Percentiles rank a stretch among this genome's conserved stretches.
Evolutionary conservation across 30 jellyfish, hydroid and myxozoan genomes (phyloP).

Genomic region (Nemopilema nomurai): DNA sequence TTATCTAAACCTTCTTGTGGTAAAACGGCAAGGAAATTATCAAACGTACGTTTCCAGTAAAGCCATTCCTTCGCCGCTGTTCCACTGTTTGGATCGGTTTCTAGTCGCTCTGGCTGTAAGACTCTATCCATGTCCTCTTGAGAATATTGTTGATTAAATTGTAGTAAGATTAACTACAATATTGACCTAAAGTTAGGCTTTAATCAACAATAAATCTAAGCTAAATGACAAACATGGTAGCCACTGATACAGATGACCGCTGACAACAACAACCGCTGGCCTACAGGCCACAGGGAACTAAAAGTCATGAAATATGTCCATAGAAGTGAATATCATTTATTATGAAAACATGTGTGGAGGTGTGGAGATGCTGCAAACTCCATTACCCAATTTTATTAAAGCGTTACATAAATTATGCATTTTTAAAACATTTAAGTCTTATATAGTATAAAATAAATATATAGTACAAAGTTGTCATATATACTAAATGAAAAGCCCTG

Average conservation of each 20-base stretch:
- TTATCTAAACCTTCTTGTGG: constrained; percentile 35
- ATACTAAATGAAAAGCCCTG: too few species aligned
- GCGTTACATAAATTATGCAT: too few species aligned
- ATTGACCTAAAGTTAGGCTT: constrained; percentile 15
- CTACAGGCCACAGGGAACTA: not conserved
- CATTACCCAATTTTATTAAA: too few species aligned
- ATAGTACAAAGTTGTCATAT: too few species aligned
- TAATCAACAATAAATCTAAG: constrained; percentile 14
- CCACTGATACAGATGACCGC: constrained; percentile 10
- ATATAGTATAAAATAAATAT: too few species aligned
- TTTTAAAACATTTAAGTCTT: too few species aligned
- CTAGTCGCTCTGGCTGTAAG: constrained; percentile 58
- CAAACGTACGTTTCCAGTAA: constrained; percentile 52
- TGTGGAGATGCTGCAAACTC: too few species aligned
- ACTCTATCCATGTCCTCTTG: constrained; percentile 30
- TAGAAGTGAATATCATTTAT: constrained; percentile 1
- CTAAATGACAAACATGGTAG: constrained; percentile 16
- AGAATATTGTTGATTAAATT: not conserved
- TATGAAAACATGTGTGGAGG: not conserved
- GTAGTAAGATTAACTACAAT: not conserved
- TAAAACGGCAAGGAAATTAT: constrained; percentile 28
- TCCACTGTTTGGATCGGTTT: constrained; percentile 40
- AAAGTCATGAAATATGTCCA: not conserved
- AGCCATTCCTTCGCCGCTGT: constrained; percentile 48
- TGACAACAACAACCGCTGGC: constrained; percentile 15